These are phyloP conservation scores for Steinernema scapterisci DNA, from an alignment of 2,888 invertebrate species.

Conservation along the genomic window DNA sequence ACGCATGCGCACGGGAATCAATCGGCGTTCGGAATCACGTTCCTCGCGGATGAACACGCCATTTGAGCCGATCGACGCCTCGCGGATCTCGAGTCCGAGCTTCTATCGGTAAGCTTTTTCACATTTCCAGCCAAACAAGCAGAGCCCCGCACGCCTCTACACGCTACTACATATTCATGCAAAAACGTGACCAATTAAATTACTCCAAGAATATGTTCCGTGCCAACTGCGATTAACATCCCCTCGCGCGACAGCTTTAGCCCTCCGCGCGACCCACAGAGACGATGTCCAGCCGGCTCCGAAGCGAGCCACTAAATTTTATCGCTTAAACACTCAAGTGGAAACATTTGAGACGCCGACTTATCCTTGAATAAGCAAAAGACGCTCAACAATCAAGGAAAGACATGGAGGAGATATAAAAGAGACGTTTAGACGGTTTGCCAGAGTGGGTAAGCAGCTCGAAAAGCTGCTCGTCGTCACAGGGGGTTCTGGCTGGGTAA, in stretches of 20 bases:
- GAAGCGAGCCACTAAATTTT: slow-evolving; percentile 11
- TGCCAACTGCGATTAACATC: slow-evolving; percentile 31
- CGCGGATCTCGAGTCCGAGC: slow-evolving; percentile 15
- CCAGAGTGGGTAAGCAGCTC: not conserved
- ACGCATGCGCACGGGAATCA: slow-evolving; percentile 47
- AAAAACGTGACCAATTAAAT: slow-evolving; percentile 8
- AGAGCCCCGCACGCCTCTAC: slow-evolving; percentile 3
- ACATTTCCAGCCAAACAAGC: no score
- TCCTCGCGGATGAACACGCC: slow-evolving; percentile 32
- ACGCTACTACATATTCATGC: not conserved
- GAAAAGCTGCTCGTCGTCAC: no score
- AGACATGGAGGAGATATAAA: not conserved
- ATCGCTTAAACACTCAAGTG: not conserved
- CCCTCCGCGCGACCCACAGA: not conserved
- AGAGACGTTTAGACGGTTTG: not conserved
- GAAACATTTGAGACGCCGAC: slow-evolving; percentile 19
- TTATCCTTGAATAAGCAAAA: not conserved
- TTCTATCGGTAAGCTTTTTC: slow-evolving; percentile 21
- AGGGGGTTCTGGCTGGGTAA: no score
- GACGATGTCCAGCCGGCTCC: not conserved
- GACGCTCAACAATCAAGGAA: not conserved
- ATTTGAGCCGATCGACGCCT: slow-evolving; percentile 27
- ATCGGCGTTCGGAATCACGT: slow-evolving; percentile 37
- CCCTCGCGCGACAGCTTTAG: not conserved
- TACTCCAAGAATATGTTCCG: slow-evolving; percentile 4